phyloP scores from a whole-genome alignment of 2,113 vertebrate genomes.

The Cinclus mexicanus region DNA sequence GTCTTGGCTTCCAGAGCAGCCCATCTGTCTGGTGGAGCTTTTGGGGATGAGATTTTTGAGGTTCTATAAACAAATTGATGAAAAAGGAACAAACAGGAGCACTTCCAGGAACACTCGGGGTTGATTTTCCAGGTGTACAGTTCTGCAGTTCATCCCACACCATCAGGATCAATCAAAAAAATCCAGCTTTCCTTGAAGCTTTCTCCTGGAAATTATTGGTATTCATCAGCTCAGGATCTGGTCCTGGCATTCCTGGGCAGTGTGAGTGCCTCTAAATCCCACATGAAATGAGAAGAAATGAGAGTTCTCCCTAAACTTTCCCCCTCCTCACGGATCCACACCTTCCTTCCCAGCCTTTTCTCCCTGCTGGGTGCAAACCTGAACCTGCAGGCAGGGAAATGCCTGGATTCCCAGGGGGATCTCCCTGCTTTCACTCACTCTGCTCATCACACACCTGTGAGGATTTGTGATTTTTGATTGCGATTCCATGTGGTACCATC shows the following conservation, averaged over 20 bases:
- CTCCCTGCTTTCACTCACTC: background rate
- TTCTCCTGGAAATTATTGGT: background rate
- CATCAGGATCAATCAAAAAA: fast-evolving
- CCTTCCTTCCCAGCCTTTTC: background rate
- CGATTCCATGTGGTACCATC: background rate
- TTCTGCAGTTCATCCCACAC: background rate
- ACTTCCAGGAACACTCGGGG: background rate
- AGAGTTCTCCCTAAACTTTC: background rate
- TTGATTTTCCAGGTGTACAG: fast-evolving
- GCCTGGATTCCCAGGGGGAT: fast-evolving
- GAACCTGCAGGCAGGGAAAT: background rate
- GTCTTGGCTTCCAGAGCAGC: background rate
- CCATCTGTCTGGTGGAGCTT: background rate
- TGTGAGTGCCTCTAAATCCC: background rate
- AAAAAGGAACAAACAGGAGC: background rate
- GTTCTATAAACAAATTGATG: background rate
- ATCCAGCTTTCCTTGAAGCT: background rate
- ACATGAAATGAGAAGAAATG: background rate
- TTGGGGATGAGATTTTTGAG: background rate
- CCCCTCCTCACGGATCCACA: fast-evolving
- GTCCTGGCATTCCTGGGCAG: background rate
- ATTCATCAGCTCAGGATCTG: background rate
- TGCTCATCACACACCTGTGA: fast-evolving
- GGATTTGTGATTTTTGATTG: background rate
- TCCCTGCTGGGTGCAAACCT: background rate